These are phyloP conservation scores for Axis porcinus DNA, from an alignment of 2,113 vertebrate genomes.

Conservation along the genomic window DNA sequence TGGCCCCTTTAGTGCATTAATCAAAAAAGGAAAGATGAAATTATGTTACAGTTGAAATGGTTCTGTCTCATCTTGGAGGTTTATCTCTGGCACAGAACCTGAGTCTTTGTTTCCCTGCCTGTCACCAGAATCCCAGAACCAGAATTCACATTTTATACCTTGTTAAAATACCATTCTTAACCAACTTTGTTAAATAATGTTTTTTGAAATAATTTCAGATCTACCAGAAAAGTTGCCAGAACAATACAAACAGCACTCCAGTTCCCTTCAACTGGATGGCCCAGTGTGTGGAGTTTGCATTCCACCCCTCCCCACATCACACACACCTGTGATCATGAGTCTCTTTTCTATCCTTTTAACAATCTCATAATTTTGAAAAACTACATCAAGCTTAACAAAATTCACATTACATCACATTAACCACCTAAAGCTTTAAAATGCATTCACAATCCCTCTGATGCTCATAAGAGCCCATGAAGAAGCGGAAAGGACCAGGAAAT, in stretches of 20 bases:
- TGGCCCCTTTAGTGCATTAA: not conserved
- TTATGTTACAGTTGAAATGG: not conserved
- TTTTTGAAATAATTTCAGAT: not conserved
- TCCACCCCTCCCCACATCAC: not conserved
- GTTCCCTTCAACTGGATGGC: accelerated
- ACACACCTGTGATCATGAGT: not conserved
- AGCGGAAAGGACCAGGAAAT: not conserved
- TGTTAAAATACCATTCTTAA: not conserved
- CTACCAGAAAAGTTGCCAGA: not conserved
- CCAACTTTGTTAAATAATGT: not conserved
- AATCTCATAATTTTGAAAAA: not conserved
- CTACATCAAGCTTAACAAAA: not conserved
- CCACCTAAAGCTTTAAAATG: not conserved
- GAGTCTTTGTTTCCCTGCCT: not conserved
- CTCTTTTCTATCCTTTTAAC: not conserved
- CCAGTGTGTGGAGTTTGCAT: accelerated
- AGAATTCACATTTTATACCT: not conserved
- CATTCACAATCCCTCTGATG: not conserved
- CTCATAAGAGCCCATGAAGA: not conserved
- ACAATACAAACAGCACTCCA: too few relatives aligned
- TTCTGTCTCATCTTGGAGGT: not conserved
- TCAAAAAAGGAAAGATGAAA: not conserved
- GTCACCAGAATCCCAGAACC: not conserved
- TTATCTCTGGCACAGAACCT: not conserved
- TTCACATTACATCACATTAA: not conserved